Conservation (phyloP, 2,888 invertebrate species). For the Coelopa pilipes region DNA sequence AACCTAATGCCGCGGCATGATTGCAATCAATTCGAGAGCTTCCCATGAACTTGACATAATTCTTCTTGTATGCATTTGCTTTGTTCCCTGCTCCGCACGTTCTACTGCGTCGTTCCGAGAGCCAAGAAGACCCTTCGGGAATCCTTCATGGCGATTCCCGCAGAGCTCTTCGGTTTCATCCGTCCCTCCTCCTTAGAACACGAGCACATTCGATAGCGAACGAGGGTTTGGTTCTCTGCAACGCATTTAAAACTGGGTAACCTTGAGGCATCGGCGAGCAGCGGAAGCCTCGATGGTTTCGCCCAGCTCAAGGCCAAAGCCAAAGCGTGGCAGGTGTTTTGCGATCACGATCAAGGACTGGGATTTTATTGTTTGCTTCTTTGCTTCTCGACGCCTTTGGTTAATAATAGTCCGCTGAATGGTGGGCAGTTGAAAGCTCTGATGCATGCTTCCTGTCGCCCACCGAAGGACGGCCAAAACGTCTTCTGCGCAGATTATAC, state of each 20-base stretch:
- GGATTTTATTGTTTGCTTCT: too few relatives aligned
- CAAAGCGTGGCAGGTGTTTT: not conserved
- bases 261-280: slow-evolving; percentile 9
- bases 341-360: too few relatives aligned
- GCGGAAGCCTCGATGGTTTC: not conserved
- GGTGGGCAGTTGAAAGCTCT: too few relatives aligned
- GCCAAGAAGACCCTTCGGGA: not conserved
- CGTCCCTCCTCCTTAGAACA: too few relatives aligned
- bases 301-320: slow-evolving; percentile 4
- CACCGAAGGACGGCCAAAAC: too few relatives aligned
- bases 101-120: too few relatives aligned
- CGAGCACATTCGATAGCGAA: too few relatives aligned
- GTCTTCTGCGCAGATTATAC: too few relatives aligned
- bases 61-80: not conserved
- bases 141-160: not conserved
- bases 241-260: slow-evolving; percentile 30
- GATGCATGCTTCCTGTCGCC: too few relatives aligned
- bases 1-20: slow-evolving; percentile 3
- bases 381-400: too few relatives aligned
- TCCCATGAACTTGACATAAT: slow-evolving; percentile 27
- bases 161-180: not conserved
- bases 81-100: not conserved
- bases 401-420: too few relatives aligned
- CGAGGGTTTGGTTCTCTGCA: not conserved
- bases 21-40: not conserved